Base-by-base conservation (phyloP, 2,888 invertebrate genomes). In the Agrochola macilenta region DNA sequence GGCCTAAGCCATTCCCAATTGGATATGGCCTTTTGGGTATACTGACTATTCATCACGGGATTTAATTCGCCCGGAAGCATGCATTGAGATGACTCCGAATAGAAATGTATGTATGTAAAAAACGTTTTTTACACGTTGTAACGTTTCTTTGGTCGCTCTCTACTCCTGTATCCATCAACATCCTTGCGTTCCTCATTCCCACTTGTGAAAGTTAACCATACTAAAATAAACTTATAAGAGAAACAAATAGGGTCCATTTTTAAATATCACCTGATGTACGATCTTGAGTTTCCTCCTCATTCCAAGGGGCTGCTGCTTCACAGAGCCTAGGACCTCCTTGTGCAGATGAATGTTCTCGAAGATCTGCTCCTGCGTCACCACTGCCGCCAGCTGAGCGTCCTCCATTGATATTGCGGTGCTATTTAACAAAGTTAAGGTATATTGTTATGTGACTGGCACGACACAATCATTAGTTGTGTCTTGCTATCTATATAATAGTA, bases 311-410 rank as follows among this genome's bases (percentile, higher is more conserved):
- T 99, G 98, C 90, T 98, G 97, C 90, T 98, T 98, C 20, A 99
- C 98, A 65, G 98, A 98, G 84, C 98, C 98, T 82, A 99, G 96
- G 0, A 99, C 98, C 94, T 99, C 99, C 93, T 99, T 99, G 94
- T 99, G 99, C 54, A 99, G 95, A 86, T 98, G 98, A 80, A 99
- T 98, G 91, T 99, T 99, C 94, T 99, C 99, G 91, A 98, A 98
- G 85, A 99, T 98, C 95, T 99, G 98, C 91, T 99, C 99, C 91
- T 99, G 98, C 0, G 98, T 98, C 86, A 98, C 98, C 80, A 97
- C 95, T 61, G 95, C 95, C 65, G 95, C 95, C 78, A 97, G 97
- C 83, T 93, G 94, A 4, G 91, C 92, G 46, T 98, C 98, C 81
- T 98, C 98, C 93, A 98, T 97, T 3, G 98, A 98, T 90, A 98